Evolutionary conservation across 2,113 vertebrate species (phyloP).

Genomic region (Neolamprologus cancellatus): DNA sequence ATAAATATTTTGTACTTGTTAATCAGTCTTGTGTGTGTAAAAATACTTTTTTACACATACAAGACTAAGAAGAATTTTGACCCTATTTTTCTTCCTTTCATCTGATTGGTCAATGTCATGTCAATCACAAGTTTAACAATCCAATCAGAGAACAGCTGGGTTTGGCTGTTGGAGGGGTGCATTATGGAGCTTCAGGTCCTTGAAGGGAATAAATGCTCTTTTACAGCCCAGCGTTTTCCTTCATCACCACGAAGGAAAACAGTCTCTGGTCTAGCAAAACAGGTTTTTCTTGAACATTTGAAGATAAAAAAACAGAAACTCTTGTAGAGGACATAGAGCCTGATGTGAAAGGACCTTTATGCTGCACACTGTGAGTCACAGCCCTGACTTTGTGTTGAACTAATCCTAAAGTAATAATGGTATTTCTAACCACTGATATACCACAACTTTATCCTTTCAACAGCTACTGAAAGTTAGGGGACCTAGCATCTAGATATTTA

Average conservation of each 20-base stretch:
- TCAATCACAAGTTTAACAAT: fast-evolving
- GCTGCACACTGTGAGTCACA: too few relatives aligned
- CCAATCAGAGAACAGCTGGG: not conserved
- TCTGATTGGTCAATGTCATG: not conserved
- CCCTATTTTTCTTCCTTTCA: not conserved
- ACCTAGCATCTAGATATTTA: too few relatives aligned
- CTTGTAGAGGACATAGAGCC: not conserved
- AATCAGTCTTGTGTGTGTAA: not conserved
- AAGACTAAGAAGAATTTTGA: not conserved
- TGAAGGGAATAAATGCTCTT: not conserved
- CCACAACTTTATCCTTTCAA: fast-evolving
- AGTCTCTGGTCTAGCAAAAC: fast-evolving
- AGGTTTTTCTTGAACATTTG: not conserved
- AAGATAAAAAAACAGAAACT: not conserved
- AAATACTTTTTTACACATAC: not conserved
- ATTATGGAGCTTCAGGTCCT: not conserved
- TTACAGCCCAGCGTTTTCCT: not conserved
- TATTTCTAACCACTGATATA: too few relatives aligned
- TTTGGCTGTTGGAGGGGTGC: fast-evolving
- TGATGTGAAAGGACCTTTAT: too few relatives aligned
- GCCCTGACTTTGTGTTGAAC: fast-evolving
- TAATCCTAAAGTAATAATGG: fast-evolving
- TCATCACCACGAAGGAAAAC: not conserved
- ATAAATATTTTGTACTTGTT: not conserved
- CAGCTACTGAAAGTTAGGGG: too few relatives aligned